Base-by-base conservation (phyloP, 2,888 invertebrate genomes). In the Nomada goodeniana region DNA sequence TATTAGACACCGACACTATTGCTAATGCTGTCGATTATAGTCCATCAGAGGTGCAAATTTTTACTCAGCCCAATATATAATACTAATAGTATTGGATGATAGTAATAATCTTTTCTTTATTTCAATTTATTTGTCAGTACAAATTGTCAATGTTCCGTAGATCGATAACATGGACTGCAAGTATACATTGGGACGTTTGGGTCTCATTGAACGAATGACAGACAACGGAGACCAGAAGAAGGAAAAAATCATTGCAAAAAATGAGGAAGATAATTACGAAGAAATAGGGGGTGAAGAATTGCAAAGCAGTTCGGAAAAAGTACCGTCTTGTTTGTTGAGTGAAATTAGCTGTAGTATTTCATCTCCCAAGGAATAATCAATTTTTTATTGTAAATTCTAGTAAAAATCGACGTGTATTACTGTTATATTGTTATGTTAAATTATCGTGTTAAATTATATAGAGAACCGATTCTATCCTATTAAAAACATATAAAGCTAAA, bases 1-100 rank as follows among this genome's bases (percentile, higher is more conserved):
- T 94, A 73, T 88, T 94, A 55, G 76, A 86, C n/a, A 69, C 60
- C 18, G 64, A 75, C 15, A 67, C 67, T 10, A 76, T 80, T 71
- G 68, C 44, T 2, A 53, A 26, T 36, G 23, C 75, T 11, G 23
- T 79, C 4, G 50, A 65, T 44, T 26, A 79, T 10, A 52, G 80
- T 47, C 57, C 68, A 15, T 84, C 80, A 44, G 72, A 87, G 69
- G 80, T 82, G 26, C 23, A n/a, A 60, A 55, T 50, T 71, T 0
- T 36, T 15, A 55, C 26, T 20, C 36, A 26, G 55, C 15, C 5
- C 42, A 55, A 29, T 18, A 20, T 15, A 11, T 20, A 18, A 20
- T 23, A 53, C 13, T 20, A 1, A 42, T 11, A 10, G 2, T 9
- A 26, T 61, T 23, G 29, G 26, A 36, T 23, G 10, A 26, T 18